Percentiles rank a stretch among this genome's conserved stretches.
phyloP scores from a whole-genome alignment of 2,888 invertebrate genomes.

The Tipula lateralis region DNA sequence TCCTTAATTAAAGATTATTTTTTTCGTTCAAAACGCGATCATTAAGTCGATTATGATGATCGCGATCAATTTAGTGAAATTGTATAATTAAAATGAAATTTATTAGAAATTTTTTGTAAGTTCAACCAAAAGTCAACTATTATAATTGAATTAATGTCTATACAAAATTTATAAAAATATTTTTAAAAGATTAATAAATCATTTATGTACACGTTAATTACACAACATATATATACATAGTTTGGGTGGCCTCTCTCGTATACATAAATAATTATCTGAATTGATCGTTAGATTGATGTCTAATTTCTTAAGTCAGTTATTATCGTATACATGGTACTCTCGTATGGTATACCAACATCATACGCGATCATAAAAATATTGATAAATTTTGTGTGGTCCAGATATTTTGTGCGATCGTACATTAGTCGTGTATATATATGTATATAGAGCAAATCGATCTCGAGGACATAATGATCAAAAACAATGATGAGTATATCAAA shows the following conservation, averaged over 20 bases:
- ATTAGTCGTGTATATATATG: background rate
- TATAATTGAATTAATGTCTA: constrained; percentile 15
- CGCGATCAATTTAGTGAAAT: background rate
- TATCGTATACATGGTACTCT: background rate
- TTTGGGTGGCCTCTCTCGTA: background rate
- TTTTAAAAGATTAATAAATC: background rate
- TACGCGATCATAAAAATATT: background rate
- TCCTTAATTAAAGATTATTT: background rate
- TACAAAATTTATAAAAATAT: background rate
- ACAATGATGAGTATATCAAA: background rate
- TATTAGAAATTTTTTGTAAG: background rate
- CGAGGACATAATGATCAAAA: background rate
- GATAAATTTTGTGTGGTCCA: constrained; percentile 19
- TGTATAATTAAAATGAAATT: background rate
- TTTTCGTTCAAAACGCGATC: background rate
- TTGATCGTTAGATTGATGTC: constrained; percentile 6
- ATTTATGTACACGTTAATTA: background rate
- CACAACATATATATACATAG: background rate
- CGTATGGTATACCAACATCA: background rate
- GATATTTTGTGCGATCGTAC: background rate
- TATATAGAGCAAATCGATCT: background rate
- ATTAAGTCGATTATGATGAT: background rate
- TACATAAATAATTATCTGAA: background rate
- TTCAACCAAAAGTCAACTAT: background rate
- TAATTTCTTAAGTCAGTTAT: constrained; percentile 1